phyloP scores from a whole-genome alignment of 2,113 vertebrate genomes.

The Hiodon alosoides region DNA sequence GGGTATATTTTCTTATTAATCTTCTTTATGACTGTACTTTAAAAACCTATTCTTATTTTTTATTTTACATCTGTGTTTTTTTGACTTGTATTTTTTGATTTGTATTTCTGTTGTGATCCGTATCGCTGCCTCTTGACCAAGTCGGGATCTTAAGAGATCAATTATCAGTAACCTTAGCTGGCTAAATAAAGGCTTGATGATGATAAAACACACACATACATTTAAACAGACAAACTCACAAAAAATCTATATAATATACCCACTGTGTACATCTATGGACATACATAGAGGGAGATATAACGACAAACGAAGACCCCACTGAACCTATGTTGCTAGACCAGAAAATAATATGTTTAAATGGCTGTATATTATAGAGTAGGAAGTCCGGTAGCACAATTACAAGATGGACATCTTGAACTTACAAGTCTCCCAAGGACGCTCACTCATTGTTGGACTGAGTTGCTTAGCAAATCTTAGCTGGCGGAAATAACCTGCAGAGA shows the following conservation, averaged over 20 bases:
- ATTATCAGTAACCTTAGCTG: too few relatives aligned
- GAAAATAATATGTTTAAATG: background rate
- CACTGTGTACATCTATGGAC: background rate
- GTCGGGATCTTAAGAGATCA: too few relatives aligned
- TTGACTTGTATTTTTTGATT: too few relatives aligned
- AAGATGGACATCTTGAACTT: constrained; percentile 1
- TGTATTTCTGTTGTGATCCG: too few relatives aligned
- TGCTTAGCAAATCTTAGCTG: constrained; percentile 7
- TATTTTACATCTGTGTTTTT: too few relatives aligned
- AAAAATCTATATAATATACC: background rate
- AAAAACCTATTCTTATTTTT: too few relatives aligned
- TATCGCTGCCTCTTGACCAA: too few relatives aligned
- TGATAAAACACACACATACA: too few relatives aligned
- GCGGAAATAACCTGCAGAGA: constrained; percentile 4
- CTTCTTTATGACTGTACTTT: too few relatives aligned
- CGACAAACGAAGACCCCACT: background rate
- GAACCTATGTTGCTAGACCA: background rate
- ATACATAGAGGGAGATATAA: background rate
- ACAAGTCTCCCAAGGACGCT: background rate
- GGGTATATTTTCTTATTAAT: too few relatives aligned
- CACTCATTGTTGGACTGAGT: background rate
- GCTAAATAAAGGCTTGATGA: too few relatives aligned
- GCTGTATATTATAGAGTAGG: background rate
- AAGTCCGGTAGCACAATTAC: background rate
- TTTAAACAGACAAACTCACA: too few relatives aligned